phyloP scores from a whole-genome alignment of 35 echinoderm and acorn worm genomes.

The Nesometra sesokonis region DNA sequence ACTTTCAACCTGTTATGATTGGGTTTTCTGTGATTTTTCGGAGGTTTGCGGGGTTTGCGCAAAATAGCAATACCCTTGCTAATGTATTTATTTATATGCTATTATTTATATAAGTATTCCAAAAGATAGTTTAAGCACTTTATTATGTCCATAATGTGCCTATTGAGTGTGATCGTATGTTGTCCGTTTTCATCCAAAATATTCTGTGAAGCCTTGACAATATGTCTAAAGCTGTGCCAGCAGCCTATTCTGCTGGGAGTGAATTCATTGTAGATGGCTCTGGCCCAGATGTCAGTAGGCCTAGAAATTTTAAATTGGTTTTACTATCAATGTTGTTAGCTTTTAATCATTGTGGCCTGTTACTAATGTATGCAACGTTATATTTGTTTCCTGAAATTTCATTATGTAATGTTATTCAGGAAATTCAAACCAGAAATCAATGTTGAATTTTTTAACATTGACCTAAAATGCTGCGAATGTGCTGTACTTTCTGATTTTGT shows the following conservation, averaged over 20 bases:
- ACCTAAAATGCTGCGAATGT: background rate
- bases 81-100: background rate
- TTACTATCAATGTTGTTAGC: background rate
- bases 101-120: background rate
- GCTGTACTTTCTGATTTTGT: background rate
- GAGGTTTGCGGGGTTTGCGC: no score
- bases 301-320: background rate
- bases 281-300: background rate
- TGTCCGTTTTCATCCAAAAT: background rate
- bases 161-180: background rate
- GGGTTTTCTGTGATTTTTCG: no score
- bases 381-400: no score
- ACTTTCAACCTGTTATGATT: no score
- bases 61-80: no score
- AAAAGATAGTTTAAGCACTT: background rate
- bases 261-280: background rate
- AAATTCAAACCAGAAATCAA: background rate
- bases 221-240: background rate
- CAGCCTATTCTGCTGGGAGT: background rate
- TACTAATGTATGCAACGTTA: no score
- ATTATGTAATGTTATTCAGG: no score
- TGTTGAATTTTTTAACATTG: background rate
- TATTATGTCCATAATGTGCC: background rate
- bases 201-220: background rate
- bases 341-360: background rate